Evolutionary conservation across 2,113 vertebrate genomes (phyloP), one percentile per base, ranked within the genome.

Genomic region (Serilophus lunatus): DNA sequence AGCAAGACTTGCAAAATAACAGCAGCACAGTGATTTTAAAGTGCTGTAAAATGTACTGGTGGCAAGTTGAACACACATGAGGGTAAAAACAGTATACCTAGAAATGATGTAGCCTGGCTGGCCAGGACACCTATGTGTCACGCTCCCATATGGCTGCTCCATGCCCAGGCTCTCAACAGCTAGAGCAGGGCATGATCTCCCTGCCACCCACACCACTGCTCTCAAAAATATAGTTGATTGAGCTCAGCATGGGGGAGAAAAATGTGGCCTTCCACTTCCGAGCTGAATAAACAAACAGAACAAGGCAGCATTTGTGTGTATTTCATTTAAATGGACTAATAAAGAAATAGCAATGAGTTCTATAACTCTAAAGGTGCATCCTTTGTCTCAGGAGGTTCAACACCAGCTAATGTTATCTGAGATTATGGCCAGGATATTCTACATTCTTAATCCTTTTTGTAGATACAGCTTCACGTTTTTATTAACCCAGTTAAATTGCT

Each of bases 101-200:
- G 31, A 81, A 78, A 86, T 22, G 6, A 63, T 20, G 47, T 17
- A 44, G 22, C 51, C 47, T 12, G 5, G 33, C 24, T 80, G 64
- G 47, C 51, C 68, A 75, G n/a, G 40, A 70, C 3, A 15, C 31
- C 51, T 44, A 31, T 0, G 0, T 25, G 19, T 9, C 59, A 59
- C 24, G 35, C 13, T 77, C 22, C 42, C 1, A 1, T 6, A 28
- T 19, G 47, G 35, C 19, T 1, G 1, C 36, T 36, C 64, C 0
- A 0, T 45, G 40, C 16, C 40, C 57, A 80, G 50, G 49, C 4
- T 77, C 42, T 47, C 6, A 0, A 40, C 0, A 86, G 25, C 12
- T 10, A 15, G 50, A 59, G 38, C 60, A 88, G 47, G 35, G 36
- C 61, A 63, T 10, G 44, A 26, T 35, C 26, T 85, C 33, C 13